phyloP scores from a whole-genome alignment of 2,113 vertebrate genomes.

The Pteropus alecto region DNA sequence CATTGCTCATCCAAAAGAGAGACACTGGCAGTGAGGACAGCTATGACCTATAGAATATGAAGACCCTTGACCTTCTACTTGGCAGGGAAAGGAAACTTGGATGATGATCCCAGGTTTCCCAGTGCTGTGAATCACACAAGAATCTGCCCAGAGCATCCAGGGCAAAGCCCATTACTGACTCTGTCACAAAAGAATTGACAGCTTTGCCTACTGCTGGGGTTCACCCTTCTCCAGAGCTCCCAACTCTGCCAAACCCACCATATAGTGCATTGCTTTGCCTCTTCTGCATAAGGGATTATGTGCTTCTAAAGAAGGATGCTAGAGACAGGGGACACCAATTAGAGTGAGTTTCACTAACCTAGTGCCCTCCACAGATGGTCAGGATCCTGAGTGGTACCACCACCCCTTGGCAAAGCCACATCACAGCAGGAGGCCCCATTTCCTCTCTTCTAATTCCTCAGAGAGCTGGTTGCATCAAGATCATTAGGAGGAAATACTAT shows the following conservation, averaged over 20 bases:
- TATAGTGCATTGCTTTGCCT: fast-evolving
- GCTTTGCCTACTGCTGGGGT: background rate
- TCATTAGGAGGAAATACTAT: background rate
- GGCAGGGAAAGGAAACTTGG: background rate
- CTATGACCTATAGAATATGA: background rate
- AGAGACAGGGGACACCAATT: fast-evolving
- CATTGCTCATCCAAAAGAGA: background rate
- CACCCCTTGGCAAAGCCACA: background rate
- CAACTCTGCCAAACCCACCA: background rate
- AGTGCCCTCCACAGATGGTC: background rate
- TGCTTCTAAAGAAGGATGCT: background rate
- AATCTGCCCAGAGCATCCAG: background rate
- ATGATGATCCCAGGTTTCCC: background rate
- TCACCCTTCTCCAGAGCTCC: background rate
- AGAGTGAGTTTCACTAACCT: background rate
- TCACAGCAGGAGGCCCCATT: background rate
- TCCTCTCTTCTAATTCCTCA: background rate
- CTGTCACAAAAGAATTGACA: background rate
- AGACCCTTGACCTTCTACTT: background rate
- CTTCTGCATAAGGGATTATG: background rate
- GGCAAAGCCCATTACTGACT: background rate
- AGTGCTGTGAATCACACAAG: background rate
- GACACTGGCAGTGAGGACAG: background rate
- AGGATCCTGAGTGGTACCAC: background rate
- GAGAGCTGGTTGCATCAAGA: background rate